These are phyloP conservation scores for Molossus alvarezi DNA, from an alignment of 2,797 vertebrate species.

Conservation along the genomic window DNA sequence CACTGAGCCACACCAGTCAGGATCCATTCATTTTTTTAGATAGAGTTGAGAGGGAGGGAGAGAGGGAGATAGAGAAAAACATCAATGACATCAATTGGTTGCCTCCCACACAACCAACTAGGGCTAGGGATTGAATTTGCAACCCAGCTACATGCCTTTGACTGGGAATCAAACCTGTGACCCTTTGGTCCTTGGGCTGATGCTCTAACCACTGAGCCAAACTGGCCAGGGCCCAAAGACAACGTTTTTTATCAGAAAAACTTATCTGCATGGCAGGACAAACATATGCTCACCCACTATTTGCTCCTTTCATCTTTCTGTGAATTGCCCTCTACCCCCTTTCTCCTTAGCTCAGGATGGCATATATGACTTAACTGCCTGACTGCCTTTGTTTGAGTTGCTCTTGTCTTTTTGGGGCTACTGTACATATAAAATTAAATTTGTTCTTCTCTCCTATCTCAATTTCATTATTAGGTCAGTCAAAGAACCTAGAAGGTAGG, in stretches of 20 bases:
- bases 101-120: too few relatives aligned
- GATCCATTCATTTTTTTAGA: too few relatives aligned
- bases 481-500: neutral
- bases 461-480: slow-evolving; percentile 21
- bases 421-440: neutral
- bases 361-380: neutral
- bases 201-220: too few relatives aligned
- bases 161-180: too few relatives aligned
- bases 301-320: neutral
- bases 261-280: neutral
- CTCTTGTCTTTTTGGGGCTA: neutral
- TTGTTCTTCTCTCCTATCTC: neutral
- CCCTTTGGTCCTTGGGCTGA: too few relatives aligned
- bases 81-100: too few relatives aligned
- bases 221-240: neutral
- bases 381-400: neutral
- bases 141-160: too few relatives aligned
- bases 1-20: too few relatives aligned
- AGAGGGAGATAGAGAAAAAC: too few relatives aligned
- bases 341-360: neutral
- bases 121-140: too few relatives aligned
- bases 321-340: neutral
- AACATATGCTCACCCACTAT: neutral
- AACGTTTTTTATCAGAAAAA: neutral
- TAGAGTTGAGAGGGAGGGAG: too few relatives aligned